A percentile compares a stretch with the other conserved stretches of the same genome.
phyloP scores from a whole-genome alignment of 2,113 vertebrate genomes.

The Falco punctatus region DNA sequence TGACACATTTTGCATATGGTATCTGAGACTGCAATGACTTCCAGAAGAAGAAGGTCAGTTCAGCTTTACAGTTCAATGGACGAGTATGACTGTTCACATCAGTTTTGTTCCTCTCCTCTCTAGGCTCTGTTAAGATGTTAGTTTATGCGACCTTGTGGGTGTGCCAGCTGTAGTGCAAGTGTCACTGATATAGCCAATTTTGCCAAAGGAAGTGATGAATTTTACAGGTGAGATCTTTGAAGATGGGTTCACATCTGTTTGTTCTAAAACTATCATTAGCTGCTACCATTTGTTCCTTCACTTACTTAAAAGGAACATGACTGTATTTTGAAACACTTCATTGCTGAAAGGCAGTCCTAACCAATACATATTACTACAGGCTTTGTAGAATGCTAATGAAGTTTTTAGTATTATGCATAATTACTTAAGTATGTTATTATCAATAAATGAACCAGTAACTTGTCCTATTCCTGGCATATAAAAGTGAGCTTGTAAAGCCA shows the following conservation, averaged over 20 bases:
- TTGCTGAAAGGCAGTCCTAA: background rate
- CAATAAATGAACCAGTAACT: conserved; percentile 24
- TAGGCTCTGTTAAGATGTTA: background rate
- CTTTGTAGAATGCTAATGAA: conserved; percentile 25
- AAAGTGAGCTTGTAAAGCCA: background rate
- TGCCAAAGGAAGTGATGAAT: background rate
- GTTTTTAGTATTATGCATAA: conserved; percentile 30
- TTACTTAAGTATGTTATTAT: conserved; percentile 23
- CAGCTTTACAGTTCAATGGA: background rate
- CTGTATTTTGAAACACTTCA: conserved; percentile 2
- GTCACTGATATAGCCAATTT: background rate
- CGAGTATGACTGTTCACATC: rapidly evolving
- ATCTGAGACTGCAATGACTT: background rate
- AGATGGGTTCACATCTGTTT: background rate
- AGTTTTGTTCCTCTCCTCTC: background rate
- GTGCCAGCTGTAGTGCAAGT: background rate
- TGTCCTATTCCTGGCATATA: background rate
- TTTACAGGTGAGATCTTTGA: background rate
- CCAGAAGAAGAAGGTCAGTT: background rate
- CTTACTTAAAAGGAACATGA: background rate
- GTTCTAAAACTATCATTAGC: background rate
- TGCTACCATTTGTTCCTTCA: background rate
- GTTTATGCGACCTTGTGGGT: background rate
- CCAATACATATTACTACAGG: background rate
- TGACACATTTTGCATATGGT: background rate